These are phyloP conservation scores for Sphenodon punctatus DNA, from an alignment of 2,797 vertebrate species.

Conservation along the genomic window DNA sequence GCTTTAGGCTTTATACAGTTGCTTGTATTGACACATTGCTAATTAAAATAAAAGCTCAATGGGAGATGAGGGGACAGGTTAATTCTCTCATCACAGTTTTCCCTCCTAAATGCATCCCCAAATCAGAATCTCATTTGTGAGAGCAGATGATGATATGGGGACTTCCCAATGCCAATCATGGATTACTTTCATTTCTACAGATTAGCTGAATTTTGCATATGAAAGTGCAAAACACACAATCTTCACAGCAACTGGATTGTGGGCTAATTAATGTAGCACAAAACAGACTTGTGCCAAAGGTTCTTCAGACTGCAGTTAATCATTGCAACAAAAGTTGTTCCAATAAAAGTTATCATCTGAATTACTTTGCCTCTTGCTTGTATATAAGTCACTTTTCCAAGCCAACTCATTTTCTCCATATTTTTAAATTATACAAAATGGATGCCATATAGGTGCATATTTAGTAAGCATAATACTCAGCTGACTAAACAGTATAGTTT, in stretches of 20 bases:
- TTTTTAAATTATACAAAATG: neutral
- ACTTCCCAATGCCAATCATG: constrained; percentile 7
- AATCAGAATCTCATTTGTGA: neutral
- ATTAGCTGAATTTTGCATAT: neutral
- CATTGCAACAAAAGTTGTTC: neutral
- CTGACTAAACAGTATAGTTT: too few species aligned
- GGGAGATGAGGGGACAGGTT: neutral
- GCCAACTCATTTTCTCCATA: neutral
- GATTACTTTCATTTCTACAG: neutral
- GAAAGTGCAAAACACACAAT: neutral
- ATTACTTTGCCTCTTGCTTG: too few species aligned
- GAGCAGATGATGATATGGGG: neutral
- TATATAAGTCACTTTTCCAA: neutral
- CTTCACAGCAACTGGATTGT: neutral
- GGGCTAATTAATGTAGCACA: neutral
- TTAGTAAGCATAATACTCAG: neutral
- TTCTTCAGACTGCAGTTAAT: neutral
- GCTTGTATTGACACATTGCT: too few species aligned
- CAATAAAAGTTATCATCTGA: too few species aligned
- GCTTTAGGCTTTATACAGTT: neutral
- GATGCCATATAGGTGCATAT: neutral
- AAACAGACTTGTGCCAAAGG: neutral
- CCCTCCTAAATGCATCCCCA: constrained; percentile 12
- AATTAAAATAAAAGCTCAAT: too few species aligned
- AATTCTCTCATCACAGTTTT: constrained; percentile 15